Evolutionary conservation across 2,113 vertebrate species (phyloP).

Genomic region (Oreamnos americanus): DNA sequence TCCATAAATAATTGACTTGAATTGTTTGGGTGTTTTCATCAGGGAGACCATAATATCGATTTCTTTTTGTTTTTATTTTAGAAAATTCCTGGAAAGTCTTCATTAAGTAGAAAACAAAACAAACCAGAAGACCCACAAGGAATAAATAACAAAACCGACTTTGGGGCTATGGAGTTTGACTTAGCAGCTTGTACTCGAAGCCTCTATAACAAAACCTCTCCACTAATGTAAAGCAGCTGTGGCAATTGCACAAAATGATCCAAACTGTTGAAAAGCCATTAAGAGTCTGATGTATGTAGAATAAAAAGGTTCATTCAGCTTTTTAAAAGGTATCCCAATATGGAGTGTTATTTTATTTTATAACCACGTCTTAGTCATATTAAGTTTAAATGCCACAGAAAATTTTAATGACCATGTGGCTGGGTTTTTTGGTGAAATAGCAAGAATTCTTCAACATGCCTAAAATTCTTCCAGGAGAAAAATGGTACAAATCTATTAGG

Average conservation of each 20-base stretch:
- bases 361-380: constrained; percentile 81
- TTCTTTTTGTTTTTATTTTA: constrained; percentile 59
- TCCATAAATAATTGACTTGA: constrained; percentile 55
- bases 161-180: constrained; percentile 72
- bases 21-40: not conserved
- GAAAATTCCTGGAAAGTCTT: constrained; percentile 66
- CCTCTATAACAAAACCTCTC: constrained; percentile 79
- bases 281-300: constrained; percentile 85
- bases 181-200: constrained; percentile 74
- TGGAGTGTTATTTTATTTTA: constrained; percentile 81
- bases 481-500: constrained; percentile 44
- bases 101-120: constrained; percentile 72
- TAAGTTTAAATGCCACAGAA: constrained; percentile 80
- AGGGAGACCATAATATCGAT: constrained; percentile 2
- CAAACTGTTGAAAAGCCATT: constrained; percentile 86
- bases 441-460: constrained; percentile 74
- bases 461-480: constrained; percentile 75
- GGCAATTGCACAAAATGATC: constrained; percentile 81
- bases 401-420: constrained; percentile 78
- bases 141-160: constrained; percentile 70
- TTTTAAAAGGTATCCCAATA: constrained; percentile 82
- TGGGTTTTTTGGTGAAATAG: constrained; percentile 73
- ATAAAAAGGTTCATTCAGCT: constrained; percentile 84
- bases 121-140: constrained; percentile 54
- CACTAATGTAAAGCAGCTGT: constrained; percentile 85